Base-by-base conservation (phyloP, 2,113 vertebrate species). In the Pachyramphus minor region DNA sequence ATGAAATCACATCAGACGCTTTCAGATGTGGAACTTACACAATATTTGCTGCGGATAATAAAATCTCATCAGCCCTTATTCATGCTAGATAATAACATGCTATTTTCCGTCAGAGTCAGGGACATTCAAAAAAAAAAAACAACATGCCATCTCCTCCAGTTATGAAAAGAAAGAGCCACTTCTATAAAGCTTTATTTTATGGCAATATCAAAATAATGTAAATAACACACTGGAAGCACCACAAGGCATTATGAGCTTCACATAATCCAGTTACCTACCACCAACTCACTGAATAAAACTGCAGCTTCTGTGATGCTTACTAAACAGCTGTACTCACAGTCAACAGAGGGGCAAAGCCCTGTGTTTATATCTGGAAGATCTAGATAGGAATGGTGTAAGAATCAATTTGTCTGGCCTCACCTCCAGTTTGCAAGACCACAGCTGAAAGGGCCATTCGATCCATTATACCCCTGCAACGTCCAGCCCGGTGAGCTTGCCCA, bases 61-160 rank as follows among this genome's bases (percentile, higher is more conserved):
- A 90, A 96, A 90, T 75, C 92, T 95, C 88, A 96, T 93, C 94
- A 87, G 81, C 56, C 52, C 11, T 55, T 81, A 89, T 95, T 97
- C 80, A 93, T 22, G 24, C 64, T 55, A 47, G 50, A 89, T 86
- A 93, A 80, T 52, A 89, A 91, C 52, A 91, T 62, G 33, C 33
- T 92, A 67, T 67, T 81, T 95, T 64, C 77, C 93, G 41, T 53
- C 84, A 94, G 66, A 94, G 74, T 9, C 31, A 94, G 37, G 44
- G 45, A 90, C 3, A 1, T 44, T 92, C 60, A 0, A 8, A 84
- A 79, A 91, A 37, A 60, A 64, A 30, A 56, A 56, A 33, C 39
- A 33, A 25, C 15, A 35, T 21, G 33, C 18, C 53, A 78, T 72
- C 86, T 90, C 39, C 80, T 84, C 53, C n/a, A 75, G 15, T 85